These are phyloP conservation scores for Pterophyllum scalare DNA, from an alignment of 2,113 vertebrate species.

Conservation along the genomic window DNA sequence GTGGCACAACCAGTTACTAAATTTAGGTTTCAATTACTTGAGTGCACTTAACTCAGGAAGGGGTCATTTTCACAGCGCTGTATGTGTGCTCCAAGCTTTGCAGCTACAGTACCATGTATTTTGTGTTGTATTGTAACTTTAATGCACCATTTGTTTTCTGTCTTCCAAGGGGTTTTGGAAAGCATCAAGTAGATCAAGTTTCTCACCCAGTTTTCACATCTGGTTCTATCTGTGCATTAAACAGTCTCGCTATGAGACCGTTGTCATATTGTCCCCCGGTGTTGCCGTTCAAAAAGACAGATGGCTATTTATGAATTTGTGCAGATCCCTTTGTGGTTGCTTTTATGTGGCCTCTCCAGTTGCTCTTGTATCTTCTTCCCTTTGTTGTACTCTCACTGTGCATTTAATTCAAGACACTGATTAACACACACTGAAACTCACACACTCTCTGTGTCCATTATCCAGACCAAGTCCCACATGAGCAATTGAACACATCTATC, in stretches of 20 bases:
- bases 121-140: too few species aligned
- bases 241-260: constrained; percentile 29
- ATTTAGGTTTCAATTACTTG: too few species aligned
- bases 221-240: constrained; percentile 49
- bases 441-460: constrained; percentile 13
- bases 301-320: constrained; percentile 1
- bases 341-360: neutral
- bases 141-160: too few species aligned
- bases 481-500: constrained; percentile 27
- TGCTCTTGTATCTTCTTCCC: neutral
- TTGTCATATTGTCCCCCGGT: constrained; percentile 3
- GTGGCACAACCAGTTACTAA: neutral
- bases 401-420: neutral
- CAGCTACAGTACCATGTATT: neutral
- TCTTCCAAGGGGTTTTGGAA: too few species aligned
- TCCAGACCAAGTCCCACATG: neutral
- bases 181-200: neutral
- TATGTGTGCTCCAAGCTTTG: fast-evolving
- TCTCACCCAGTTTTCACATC: constrained; percentile 57
- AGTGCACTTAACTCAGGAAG: too few species aligned
- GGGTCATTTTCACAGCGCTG: neutral
- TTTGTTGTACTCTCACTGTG: neutral
- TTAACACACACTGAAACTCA: neutral
- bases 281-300: constrained; percentile 18
- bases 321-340: neutral